Percentiles rank a stretch among this genome's conserved stretches.
phyloP scores from a whole-genome alignment of 2,113 vertebrate genomes.

The Micronisus gabar region DNA sequence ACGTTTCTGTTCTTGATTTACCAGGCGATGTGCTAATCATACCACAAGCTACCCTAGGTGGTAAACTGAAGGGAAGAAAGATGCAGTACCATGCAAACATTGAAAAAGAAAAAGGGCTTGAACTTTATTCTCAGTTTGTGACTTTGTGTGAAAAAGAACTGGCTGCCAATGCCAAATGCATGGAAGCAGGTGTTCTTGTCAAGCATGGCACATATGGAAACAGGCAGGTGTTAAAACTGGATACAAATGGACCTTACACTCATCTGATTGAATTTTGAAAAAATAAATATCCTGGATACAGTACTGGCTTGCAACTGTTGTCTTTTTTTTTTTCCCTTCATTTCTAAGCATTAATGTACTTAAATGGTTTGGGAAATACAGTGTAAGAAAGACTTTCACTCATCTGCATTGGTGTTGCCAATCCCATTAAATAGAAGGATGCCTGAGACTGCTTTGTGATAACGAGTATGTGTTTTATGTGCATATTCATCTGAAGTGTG shows the following conservation, averaged over 20 bases:
- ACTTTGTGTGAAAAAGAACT: conserved; percentile 82
- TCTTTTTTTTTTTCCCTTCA: background rate
- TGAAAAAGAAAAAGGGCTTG: conserved; percentile 85
- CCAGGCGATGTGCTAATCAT: conserved; percentile 88
- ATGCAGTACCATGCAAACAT: conserved; percentile 95
- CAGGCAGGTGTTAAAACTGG: conserved; percentile 88
- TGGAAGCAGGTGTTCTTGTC: conserved; percentile 67
- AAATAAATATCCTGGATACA: background rate
- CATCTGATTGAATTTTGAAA: conserved; percentile 91
- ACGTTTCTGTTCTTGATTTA: conserved; percentile 84
- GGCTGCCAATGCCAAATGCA: conserved; percentile 64
- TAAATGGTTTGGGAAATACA: background rate
- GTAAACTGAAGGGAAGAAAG: conserved; percentile 81
- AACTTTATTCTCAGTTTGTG: conserved; percentile 84
- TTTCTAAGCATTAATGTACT: background rate
- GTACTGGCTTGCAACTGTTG: background rate
- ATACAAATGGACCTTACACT: conserved; percentile 94
- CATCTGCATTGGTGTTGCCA: background rate
- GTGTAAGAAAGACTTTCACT: background rate
- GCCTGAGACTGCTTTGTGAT: background rate
- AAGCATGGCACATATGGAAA: conserved; percentile 90
- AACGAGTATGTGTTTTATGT: background rate
- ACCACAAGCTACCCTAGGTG: conserved; percentile 92
- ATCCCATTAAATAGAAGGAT: background rate
- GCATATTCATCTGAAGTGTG: background rate